Conservation (phyloP, 2,113 vertebrate species). For the Leiothrix lutea region DNA sequence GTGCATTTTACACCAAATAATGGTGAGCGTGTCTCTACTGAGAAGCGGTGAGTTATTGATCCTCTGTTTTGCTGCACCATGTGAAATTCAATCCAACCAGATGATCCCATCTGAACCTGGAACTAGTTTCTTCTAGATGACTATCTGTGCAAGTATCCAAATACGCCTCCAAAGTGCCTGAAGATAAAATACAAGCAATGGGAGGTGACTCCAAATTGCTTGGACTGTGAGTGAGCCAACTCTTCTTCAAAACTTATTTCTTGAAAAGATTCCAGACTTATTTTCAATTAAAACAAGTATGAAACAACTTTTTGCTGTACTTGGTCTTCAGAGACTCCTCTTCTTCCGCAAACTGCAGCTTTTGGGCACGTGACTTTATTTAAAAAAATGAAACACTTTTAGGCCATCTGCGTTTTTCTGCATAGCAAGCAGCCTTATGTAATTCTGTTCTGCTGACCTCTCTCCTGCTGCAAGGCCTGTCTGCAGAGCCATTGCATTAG, state of each 20-base stretch:
- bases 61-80: background rate
- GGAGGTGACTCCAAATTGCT: constrained; percentile 1
- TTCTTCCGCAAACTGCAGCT: constrained; percentile 16
- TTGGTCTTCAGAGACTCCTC: background rate
- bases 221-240: background rate
- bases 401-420: constrained; percentile 46
- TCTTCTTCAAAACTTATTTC: constrained; percentile 4
- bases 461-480: background rate
- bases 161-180: background rate
- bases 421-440: constrained; percentile 54
- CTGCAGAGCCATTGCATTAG: background rate
- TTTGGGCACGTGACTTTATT: background rate
- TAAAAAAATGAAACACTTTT: constrained; percentile 46
- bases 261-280: constrained; percentile 8
- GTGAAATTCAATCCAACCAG: background rate
- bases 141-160: background rate
- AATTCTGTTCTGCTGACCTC: constrained; percentile 53
- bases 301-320: background rate
- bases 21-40: background rate
- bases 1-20: background rate
- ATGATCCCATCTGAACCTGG: background rate
- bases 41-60: background rate
- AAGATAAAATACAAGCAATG: constrained; percentile 8
- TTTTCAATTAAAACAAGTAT: background rate
- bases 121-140: background rate